These are phyloP conservation scores for Nicator chloris DNA, from an alignment of 2,113 vertebrate species.

Conservation along the genomic window DNA sequence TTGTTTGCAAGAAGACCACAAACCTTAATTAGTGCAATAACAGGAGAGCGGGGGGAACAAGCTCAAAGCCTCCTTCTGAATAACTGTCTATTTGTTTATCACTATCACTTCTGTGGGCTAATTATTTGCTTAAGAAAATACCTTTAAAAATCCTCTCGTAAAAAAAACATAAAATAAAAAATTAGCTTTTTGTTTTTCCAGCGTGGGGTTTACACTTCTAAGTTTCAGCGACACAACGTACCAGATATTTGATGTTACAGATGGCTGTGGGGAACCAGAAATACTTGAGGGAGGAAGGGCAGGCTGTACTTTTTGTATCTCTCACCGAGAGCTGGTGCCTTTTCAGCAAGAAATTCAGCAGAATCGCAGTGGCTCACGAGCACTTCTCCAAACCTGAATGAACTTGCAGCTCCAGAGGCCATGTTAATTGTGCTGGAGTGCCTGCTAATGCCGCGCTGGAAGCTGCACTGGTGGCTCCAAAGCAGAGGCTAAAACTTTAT, in stretches of 20 bases:
- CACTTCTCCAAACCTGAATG: slow-evolving; percentile 61
- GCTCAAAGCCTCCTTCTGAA: neutral
- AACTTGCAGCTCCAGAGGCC: slow-evolving; percentile 19
- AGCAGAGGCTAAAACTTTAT: neutral
- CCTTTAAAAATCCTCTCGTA: neutral
- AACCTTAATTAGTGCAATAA: neutral
- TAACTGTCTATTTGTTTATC: slow-evolving; percentile 48
- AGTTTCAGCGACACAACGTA: slow-evolving; percentile 54
- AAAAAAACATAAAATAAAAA: neutral
- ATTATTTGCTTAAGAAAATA: slow-evolving; percentile 52
- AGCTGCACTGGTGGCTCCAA: neutral
- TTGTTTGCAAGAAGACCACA: neutral
- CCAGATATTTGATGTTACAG: slow-evolving; percentile 52
- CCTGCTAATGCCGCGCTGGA: neutral
- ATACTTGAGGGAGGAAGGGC: slow-evolving; percentile 66
- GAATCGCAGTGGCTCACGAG: neutral
- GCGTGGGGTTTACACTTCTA: slow-evolving; percentile 19
- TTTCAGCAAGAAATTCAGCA: slow-evolving; percentile 62
- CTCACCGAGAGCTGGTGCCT: slow-evolving; percentile 40
- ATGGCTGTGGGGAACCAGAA: slow-evolving; percentile 63
- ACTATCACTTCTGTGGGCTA: neutral
- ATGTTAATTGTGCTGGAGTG: neutral
- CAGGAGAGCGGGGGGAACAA: neutral
- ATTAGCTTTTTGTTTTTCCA: slow-evolving; percentile 40
- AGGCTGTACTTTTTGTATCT: slow-evolving; percentile 67